These are phyloP conservation scores for Harpagus bidentatus DNA, from an alignment of 2,113 vertebrate genomes.

Conservation along the genomic window DNA sequence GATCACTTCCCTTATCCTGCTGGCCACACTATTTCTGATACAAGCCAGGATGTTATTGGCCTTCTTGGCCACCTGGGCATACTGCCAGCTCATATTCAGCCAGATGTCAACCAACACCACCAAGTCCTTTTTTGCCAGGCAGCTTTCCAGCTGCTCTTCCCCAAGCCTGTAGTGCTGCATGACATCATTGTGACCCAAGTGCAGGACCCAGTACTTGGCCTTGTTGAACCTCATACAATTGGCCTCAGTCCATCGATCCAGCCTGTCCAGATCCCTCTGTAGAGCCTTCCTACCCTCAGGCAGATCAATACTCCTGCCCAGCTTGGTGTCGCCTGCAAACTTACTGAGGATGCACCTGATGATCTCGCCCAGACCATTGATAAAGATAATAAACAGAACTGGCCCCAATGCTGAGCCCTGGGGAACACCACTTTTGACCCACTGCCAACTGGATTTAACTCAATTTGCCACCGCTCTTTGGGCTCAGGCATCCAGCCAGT, in stretches of 20 bases:
- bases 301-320: neutral
- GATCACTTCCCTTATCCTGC: neutral
- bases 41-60: neutral
- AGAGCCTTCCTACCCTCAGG: neutral
- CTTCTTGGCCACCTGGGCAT: neutral
- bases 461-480: neutral
- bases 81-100: neutral
- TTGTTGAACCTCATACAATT: accelerated
- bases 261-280: neutral
- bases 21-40: neutral
- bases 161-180: neutral
- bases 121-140: neutral
- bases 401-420: neutral
- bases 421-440: accelerated
- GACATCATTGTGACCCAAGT: accelerated
- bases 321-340: accelerated
- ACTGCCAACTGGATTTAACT: neutral
- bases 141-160: neutral
- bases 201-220: no score
- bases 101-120: neutral
- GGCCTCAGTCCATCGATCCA: neutral
- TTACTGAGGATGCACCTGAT: no score
- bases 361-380: neutral
- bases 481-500: accelerated
- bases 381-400: neutral